phyloP scores from a whole-genome alignment of 2,888 invertebrate genomes.

The Aquatica leii region DNA sequence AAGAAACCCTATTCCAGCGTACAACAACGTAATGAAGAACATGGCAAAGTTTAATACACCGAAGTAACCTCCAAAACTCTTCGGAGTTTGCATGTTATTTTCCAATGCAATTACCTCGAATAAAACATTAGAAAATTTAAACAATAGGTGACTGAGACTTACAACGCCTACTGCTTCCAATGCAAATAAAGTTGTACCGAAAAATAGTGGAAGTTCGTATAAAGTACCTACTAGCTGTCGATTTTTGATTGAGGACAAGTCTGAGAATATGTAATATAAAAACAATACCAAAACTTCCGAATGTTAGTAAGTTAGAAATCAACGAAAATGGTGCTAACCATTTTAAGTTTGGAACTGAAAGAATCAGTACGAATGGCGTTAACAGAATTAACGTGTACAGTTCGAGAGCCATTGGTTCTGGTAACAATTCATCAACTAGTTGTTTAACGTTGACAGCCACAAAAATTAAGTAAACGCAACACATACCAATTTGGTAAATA shows the following conservation, averaged over 20 bases:
- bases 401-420: too few relatives aligned
- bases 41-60: slow-evolving; percentile 88
- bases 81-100: slow-evolving; percentile 90
- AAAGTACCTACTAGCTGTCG: slow-evolving; percentile 71
- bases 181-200: slow-evolving; percentile 95
- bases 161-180: slow-evolving; percentile 94
- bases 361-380: too few relatives aligned
- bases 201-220: slow-evolving; percentile 85
- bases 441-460: too few relatives aligned
- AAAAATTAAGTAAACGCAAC: too few relatives aligned
- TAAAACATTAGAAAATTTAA: background rate
- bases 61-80: too few relatives aligned
- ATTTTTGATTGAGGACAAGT: slow-evolving; percentile 70
- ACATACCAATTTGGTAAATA: slow-evolving; percentile 94
- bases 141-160: background rate
- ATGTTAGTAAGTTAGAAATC: slow-evolving; percentile 85
- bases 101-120: slow-evolving; percentile 87
- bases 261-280: too few relatives aligned
- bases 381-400: too few relatives aligned
- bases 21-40: slow-evolving; percentile 77
- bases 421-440: too few relatives aligned
- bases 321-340: too few relatives aligned
- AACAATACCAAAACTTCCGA: too few relatives aligned
- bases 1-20: slow-evolving; percentile 81
- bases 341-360: too few relatives aligned